These are phyloP conservation scores for Stegophylla sp. DNA, from an alignment of 2,888 invertebrate species.

Conservation along the genomic window DNA sequence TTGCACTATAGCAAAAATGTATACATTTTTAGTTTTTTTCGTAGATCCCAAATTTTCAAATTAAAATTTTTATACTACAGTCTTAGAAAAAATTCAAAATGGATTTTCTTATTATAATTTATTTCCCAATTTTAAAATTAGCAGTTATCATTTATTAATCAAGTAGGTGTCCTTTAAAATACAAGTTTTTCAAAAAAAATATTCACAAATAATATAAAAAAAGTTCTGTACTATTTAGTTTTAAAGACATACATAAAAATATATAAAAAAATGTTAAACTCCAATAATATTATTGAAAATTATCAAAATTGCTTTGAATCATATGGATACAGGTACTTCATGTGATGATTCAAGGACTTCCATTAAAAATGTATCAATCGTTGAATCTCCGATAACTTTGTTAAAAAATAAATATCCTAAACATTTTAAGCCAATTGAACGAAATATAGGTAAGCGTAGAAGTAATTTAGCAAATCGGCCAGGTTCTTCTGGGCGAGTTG, in stretches of 20 bases:
- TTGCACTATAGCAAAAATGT: too few species aligned
- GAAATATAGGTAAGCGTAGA: conserved; percentile 84
- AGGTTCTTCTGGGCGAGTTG: conserved; percentile 86
- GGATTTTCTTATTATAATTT: too few species aligned
- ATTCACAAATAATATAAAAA: neutral
- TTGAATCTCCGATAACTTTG: conserved; percentile 85
- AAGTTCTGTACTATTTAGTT: too few species aligned
- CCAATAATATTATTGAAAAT: neutral
- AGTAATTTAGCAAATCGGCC: conserved; percentile 95
- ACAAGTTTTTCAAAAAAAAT: neutral
- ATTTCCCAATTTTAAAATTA: too few species aligned
- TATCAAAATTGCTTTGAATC: conserved; percentile 7
- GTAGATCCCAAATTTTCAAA: too few species aligned
- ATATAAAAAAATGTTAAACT: neutral
- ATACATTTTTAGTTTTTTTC: too few species aligned
- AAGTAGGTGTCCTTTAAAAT: too few species aligned
- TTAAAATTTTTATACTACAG: too few species aligned
- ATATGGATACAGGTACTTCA: conserved; percentile 29
- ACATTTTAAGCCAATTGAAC: conserved; percentile 92
- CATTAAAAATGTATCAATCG: conserved; percentile 82
- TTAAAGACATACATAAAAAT: neutral
- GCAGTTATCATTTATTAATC: too few species aligned
- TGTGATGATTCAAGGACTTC: conserved; percentile 78
- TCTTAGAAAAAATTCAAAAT: too few species aligned
- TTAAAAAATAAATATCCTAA: conserved; percentile 94